These are phyloP conservation scores for Teleiodes luculella DNA, from an alignment of 2,888 invertebrate genomes.

Conservation along the genomic window DNA sequence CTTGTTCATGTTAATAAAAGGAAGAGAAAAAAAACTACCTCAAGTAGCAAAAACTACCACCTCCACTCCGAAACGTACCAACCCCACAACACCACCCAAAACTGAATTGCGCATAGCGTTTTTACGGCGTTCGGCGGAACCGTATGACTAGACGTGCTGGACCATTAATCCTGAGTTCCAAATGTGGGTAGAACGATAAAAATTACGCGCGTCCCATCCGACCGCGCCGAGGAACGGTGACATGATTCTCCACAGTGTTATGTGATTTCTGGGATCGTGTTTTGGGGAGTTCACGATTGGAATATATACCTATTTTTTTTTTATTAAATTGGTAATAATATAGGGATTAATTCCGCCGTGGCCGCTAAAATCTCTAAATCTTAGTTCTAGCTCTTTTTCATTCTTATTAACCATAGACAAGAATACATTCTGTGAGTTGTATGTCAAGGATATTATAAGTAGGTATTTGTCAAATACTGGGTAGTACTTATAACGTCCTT, in stretches of 20 bases:
- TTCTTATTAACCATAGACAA: no score
- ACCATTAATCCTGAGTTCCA: conserved; percentile 73
- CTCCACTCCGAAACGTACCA: conserved; percentile 31
- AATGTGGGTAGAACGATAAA: conserved; percentile 65
- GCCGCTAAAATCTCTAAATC: no score
- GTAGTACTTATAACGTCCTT: no score
- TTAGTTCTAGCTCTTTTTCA: no score
- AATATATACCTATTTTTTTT: no score
- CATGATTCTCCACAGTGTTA: conserved; percentile 16
- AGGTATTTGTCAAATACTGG: no score
- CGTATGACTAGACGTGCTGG: conserved; percentile 76
- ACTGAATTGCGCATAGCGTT: conserved; percentile 74
- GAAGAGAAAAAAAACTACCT: conserved; percentile 26
- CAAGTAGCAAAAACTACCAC: conserved; percentile 27
- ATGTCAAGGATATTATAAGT: no score
- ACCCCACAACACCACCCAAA: conserved; percentile 33
- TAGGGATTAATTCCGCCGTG: no score
- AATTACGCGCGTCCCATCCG: conserved; percentile 46
- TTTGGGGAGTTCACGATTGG: neutral
- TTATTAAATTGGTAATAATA: no score
- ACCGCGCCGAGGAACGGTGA: conserved; percentile 12
- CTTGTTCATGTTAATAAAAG: no score
- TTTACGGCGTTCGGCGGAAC: conserved; percentile 75
- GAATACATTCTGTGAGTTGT: no score
- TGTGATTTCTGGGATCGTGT: conserved; percentile 28